Evolutionary conservation across 1,140 invertebrate genomes (phyloP).

Genomic region (Rhizoglyphus robini): DNA sequence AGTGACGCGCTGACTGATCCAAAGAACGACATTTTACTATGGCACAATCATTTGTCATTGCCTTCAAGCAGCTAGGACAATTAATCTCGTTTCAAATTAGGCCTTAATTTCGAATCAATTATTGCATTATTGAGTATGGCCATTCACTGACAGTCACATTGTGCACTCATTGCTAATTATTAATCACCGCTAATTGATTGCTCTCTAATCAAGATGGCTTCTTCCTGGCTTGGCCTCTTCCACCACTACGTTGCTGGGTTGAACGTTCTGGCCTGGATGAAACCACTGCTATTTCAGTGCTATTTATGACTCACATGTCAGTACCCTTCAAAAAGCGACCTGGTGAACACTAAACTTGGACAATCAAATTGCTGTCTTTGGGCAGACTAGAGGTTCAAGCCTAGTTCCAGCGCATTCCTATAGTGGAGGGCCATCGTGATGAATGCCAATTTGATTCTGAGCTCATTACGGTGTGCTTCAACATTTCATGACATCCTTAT

Average conservation of each 20-base stretch:
- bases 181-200: not conserved
- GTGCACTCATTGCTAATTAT: not conserved
- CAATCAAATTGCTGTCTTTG: not conserved
- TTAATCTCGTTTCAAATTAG: slow-evolving; percentile 13
- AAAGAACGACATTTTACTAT: too few species aligned
- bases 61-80: not conserved
- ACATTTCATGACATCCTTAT: not conserved
- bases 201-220: too few species aligned
- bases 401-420: not conserved
- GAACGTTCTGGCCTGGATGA: too few species aligned
- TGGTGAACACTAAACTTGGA: not conserved
- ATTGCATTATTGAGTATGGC: not conserved
- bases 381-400: not conserved
- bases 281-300: too few species aligned
- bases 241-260: too few species aligned
- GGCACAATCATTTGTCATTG: slow-evolving; percentile 6
- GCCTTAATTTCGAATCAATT: slow-evolving; percentile 8
- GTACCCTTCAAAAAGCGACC: too few species aligned
- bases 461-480: not conserved
- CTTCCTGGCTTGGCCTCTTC: too few species aligned
- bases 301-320: too few species aligned
- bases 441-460: not conserved
- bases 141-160: not conserved
- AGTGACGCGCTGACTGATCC: not conserved
- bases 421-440: not conserved